phyloP scores from a whole-genome alignment of 2,797 vertebrate genomes.

The Notolabrus celidotus region DNA sequence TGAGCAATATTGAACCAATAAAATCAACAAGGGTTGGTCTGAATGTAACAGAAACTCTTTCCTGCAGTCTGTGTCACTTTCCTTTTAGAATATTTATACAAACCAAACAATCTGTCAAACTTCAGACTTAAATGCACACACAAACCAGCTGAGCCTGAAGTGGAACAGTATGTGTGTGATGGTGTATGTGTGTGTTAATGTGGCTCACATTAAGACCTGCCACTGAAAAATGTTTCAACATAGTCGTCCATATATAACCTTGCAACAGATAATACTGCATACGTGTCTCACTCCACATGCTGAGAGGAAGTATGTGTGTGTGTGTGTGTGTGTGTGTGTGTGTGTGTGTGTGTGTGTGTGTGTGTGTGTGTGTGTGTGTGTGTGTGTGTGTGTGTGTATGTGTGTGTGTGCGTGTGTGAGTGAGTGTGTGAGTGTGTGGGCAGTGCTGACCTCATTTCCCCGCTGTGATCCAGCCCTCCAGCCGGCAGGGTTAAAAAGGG shows the following conservation, averaged over 20 bases:
- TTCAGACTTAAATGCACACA: too few species aligned
- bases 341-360: too few species aligned
- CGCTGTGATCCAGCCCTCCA: neutral
- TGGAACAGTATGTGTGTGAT: neutral
- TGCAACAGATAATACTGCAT: neutral
- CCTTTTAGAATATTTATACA: too few species aligned
- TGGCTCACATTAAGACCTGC: neutral
- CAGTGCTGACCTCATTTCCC: neutral
- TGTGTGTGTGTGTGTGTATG: neutral
- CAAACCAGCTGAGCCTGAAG: neutral
- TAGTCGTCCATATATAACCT: neutral
- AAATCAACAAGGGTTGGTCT: too few species aligned
- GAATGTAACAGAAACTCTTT: too few species aligned
- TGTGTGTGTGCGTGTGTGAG: too few species aligned
- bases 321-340: neutral
- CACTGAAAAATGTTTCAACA: neutral
- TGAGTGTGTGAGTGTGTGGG: neutral
- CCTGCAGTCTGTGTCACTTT: too few species aligned
- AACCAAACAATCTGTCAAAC: too few species aligned
- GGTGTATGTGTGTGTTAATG: too few species aligned
- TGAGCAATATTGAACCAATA: too few species aligned
- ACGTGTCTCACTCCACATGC: neutral
- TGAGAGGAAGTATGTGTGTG: neutral
- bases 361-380: neutral
- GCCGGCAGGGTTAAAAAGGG: neutral